Evolutionary conservation across 2,797 vertebrate species (phyloP).

Genomic region (Poecilia picta): DNA sequence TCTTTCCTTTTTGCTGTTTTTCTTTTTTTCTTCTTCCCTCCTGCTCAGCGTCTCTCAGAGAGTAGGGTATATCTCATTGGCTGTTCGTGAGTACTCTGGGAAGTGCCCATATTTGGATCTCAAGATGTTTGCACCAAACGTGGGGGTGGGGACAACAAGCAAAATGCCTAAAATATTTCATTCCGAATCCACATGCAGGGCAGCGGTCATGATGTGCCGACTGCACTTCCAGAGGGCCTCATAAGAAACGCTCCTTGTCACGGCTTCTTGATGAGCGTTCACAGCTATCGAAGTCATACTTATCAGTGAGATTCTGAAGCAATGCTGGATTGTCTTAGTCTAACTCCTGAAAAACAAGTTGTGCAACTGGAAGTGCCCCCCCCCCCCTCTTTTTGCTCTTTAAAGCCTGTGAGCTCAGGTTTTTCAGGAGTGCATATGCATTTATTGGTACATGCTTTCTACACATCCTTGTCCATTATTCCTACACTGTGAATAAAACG

Average conservation of each 20-base stretch:
- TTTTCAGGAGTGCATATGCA: conserved; percentile 32
- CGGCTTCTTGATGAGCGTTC: conserved; percentile 28
- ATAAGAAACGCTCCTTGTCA: conserved; percentile 20
- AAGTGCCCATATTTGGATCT: conserved; percentile 77
- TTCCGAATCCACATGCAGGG: conserved; percentile 48
- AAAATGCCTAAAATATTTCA: conserved; percentile 68
- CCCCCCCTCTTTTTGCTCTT: conserved; percentile 61
- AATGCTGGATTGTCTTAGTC: conserved; percentile 62
- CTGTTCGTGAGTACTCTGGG: conserved; percentile 59
- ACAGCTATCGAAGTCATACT: conserved; percentile 42
- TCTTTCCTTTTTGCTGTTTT: conserved; percentile 42
- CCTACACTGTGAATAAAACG: conserved; percentile 4
- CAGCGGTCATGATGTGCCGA: conserved; percentile 28
- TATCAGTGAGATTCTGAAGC: conserved; percentile 58
- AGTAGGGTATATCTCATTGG: conserved; percentile 58
- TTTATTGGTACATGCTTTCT: conserved; percentile 12
- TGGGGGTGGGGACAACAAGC: conserved; percentile 36
- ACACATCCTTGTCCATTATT: not conserved
- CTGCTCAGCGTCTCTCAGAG: conserved; percentile 21
- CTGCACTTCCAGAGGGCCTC: conserved; percentile 27
- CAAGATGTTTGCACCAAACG: conserved; percentile 50
- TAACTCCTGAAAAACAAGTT: conserved; percentile 72
- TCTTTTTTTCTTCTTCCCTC: conserved; percentile 3
- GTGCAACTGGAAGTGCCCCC: conserved; percentile 70
- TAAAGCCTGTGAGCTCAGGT: conserved; percentile 65